Evolutionary conservation across 2,113 vertebrate genomes (phyloP).

Genomic region (Cercocebus atys): DNA sequence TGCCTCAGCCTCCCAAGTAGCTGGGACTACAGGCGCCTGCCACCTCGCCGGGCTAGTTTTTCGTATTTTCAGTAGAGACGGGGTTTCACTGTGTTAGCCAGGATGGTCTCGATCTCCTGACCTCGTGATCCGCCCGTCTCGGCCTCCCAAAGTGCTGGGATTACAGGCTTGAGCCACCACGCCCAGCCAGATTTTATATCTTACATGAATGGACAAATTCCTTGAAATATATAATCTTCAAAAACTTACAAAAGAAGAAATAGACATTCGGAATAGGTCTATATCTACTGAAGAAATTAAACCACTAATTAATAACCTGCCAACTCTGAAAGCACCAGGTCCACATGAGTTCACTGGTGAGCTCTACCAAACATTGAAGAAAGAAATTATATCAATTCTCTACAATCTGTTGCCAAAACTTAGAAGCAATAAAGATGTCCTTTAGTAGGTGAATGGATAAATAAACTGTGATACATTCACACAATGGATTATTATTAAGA

Average conservation of each 20-base stretch:
- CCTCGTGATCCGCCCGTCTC: too few relatives aligned
- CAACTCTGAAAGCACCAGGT: not conserved
- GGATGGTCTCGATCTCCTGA: too few relatives aligned
- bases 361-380: not conserved
- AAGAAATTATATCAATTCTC: not conserved
- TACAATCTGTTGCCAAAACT: not conserved
- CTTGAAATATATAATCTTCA: not conserved
- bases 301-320: not conserved
- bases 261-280: not conserved
- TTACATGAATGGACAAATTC: not conserved
- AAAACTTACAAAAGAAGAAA: not conserved
- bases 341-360: not conserved
- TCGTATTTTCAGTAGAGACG: too few relatives aligned
- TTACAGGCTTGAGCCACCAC: too few relatives aligned
- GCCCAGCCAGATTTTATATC: not conserved
- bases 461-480: not conserved
- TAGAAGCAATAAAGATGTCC: not conserved
- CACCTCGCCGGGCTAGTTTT: too few relatives aligned
- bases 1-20: too few relatives aligned
- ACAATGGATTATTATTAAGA: not conserved
- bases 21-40: too few relatives aligned
- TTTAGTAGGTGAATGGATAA: not conserved
- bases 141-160: too few relatives aligned
- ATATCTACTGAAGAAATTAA: not conserved
- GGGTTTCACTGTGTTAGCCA: too few relatives aligned